These are phyloP conservation scores for Melieria picta DNA, from an alignment of 2,888 invertebrate species.

Conservation along the genomic window DNA sequence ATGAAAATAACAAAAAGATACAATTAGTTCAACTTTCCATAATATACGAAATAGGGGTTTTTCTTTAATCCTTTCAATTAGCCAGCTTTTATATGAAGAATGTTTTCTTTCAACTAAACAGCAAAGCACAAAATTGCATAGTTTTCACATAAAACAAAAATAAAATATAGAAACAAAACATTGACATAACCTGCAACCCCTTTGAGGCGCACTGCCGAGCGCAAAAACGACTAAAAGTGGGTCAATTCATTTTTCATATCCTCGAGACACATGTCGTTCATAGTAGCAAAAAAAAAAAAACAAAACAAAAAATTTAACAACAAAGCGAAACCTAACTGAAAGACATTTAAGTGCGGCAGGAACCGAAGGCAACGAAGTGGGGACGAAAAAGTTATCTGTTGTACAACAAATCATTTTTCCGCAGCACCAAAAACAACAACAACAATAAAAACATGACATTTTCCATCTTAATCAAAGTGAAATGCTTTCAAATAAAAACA, in stretches of 20 bases:
- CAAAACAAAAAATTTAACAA: neutral
- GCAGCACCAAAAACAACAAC: neutral
- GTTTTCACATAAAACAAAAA: neutral
- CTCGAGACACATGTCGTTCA: neutral
- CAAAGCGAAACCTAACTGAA: neutral
- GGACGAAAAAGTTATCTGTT: neutral
- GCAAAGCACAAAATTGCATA: neutral
- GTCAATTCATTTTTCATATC: constrained; percentile 8
- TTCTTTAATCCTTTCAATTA: neutral
- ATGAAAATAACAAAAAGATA: too few relatives aligned
- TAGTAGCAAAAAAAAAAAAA: neutral
- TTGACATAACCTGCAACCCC: neutral
- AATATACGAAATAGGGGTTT: neutral
- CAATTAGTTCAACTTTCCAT: neutral
- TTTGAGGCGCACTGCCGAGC: too few relatives aligned
- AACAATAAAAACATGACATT: constrained; percentile 4
- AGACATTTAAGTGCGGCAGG: too few relatives aligned
- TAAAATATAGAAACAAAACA: neutral
- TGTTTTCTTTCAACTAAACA: neutral
- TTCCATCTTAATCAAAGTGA: constrained; percentile 17
- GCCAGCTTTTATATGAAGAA: too few relatives aligned
- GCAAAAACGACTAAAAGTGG: neutral
- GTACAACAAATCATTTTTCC: constrained; percentile 10
- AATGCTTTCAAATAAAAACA: neutral
- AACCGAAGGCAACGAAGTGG: too few relatives aligned